phyloP scores from a whole-genome alignment of 2,113 vertebrate species.

The Lethenteron camtschaticum region DNA sequence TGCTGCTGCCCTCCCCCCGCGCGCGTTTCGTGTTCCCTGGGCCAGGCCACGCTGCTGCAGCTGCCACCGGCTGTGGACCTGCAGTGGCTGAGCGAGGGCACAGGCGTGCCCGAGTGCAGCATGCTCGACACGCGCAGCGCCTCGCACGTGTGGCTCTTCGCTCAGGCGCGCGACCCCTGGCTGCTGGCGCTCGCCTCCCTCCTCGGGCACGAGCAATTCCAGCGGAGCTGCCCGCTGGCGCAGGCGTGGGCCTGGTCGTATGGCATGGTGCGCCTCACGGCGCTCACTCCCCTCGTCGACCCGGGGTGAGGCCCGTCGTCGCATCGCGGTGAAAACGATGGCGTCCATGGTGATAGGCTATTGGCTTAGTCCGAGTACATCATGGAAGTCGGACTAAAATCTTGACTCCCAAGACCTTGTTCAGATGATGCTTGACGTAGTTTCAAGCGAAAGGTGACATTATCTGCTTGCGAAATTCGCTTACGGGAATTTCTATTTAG shows the following conservation, averaged over 20 bases:
- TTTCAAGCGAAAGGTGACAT: too few species aligned
- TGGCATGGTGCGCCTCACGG: constrained; percentile 66
- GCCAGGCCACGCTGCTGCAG: too few species aligned
- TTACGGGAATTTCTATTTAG: too few species aligned
- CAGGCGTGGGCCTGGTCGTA: constrained; percentile 95
- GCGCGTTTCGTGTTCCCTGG: too few species aligned
- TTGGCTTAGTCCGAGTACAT: too few species aligned
- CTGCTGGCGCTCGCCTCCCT: constrained; percentile 93
- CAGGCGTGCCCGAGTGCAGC: constrained; percentile 71
- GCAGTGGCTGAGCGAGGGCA: constrained; percentile 94
- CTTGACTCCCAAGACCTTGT: too few species aligned
- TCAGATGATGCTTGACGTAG: too few species aligned
- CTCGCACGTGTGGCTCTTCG: constrained; percentile 94
- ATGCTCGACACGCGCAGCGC: constrained; percentile 90
- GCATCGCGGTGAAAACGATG: background rate
- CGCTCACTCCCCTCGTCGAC: constrained; percentile 77
- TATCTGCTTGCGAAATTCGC: too few species aligned
- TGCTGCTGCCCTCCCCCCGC: too few species aligned
- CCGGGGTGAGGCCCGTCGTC: constrained; percentile 41
- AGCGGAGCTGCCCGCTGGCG: constrained; percentile 76
- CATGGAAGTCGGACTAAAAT: too few species aligned
- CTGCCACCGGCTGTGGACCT: constrained; percentile 55
- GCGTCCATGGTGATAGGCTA: too few species aligned
- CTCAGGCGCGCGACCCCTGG: constrained; percentile 89
- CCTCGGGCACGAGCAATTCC: constrained; percentile 78